Conservation (phyloP, 2,113 vertebrate genomes). For the Smithornis capensis region DNA sequence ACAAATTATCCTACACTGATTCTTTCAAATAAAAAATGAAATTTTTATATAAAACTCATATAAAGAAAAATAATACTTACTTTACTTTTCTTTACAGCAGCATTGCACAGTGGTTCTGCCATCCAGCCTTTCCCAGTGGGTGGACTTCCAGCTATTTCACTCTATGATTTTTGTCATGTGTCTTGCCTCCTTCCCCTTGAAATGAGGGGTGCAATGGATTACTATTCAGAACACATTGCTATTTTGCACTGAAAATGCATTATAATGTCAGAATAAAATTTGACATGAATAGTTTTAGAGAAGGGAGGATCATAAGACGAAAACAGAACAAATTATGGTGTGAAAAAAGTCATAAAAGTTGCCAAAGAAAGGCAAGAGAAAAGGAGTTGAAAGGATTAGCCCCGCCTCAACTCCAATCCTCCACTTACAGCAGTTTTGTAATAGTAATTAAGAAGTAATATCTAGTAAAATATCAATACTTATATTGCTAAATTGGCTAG, state of each 20-base stretch:
- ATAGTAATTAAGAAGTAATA: background rate
- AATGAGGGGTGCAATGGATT: constrained; percentile 44
- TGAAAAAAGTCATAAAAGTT: background rate
- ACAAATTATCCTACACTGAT: background rate
- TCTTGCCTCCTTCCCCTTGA: constrained; percentile 66
- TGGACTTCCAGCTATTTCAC: constrained; percentile 65
- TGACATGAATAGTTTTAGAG: background rate
- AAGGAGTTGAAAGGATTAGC: background rate
- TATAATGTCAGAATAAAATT: background rate
- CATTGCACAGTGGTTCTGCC: constrained; percentile 70
- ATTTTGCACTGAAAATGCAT: constrained; percentile 3
- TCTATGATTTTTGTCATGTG: constrained; percentile 65
- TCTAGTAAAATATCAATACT: background rate
- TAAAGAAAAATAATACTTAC: constrained; percentile 57
- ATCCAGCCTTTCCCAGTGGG: constrained; percentile 63
- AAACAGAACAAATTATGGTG: background rate
- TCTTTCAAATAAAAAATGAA: background rate
- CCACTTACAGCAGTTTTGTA: background rate
- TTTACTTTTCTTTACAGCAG: constrained; percentile 72
- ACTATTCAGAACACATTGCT: constrained; percentile 9
- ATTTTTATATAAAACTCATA: background rate
- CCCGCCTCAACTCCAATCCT: rapidly evolving
- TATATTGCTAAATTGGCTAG: background rate
- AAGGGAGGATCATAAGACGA: background rate
- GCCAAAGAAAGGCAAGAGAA: background rate